Conservation (phyloP, 2,113 vertebrate genomes). For the Bubalus kerabau region DNA sequence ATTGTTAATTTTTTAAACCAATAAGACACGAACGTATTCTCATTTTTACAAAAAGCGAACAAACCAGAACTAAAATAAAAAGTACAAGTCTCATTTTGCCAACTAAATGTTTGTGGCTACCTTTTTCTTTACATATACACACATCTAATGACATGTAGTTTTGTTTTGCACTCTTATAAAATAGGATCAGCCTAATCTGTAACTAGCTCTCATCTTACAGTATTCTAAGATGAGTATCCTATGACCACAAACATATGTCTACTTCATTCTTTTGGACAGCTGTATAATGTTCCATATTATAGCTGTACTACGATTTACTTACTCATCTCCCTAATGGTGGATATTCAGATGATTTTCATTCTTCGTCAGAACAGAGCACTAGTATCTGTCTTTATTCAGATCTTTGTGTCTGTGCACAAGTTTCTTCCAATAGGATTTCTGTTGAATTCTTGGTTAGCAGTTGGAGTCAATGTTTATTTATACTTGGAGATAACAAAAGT, state of each 20-base stretch:
- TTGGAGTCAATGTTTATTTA: slow-evolving; percentile 23
- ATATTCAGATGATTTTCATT: background rate
- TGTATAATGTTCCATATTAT: background rate
- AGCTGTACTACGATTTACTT: background rate
- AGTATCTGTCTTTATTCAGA: background rate
- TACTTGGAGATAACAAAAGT: slow-evolving; percentile 13
- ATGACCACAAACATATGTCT: background rate
- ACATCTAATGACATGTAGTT: background rate
- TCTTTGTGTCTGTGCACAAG: background rate
- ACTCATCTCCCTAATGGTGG: background rate
- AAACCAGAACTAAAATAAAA: background rate
- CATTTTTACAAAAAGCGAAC: background rate
- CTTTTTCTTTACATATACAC: background rate
- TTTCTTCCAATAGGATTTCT: background rate
- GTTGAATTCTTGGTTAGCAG: background rate
- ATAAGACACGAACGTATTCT: background rate
- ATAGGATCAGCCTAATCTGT: background rate
- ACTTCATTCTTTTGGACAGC: background rate
- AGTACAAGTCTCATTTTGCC: background rate
- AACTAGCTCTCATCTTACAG: background rate
- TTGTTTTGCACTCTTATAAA: slow-evolving; percentile 2
- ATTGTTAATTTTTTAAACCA: slow-evolving; percentile 1
- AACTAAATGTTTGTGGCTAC: background rate
- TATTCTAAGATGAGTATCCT: background rate
- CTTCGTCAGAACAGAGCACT: background rate